Percentiles rank a stretch among this genome's conserved stretches.
Evolutionary conservation across 1,140 invertebrate genomes (phyloP).

Genomic region (Geopemphigus sp.): DNA sequence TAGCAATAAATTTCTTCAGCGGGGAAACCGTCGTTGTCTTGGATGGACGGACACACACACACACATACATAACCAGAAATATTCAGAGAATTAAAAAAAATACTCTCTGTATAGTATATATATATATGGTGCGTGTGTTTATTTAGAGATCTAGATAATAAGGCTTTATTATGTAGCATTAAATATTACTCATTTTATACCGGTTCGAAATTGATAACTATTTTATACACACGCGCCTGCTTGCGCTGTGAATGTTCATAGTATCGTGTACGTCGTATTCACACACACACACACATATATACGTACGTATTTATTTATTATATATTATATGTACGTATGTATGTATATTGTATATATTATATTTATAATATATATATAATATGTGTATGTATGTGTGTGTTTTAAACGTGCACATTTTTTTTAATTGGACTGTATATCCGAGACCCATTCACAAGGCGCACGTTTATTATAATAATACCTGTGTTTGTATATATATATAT

Average conservation of each 20-base stretch:
- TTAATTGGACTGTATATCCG: conserved; percentile 42
- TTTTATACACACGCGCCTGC: conserved; percentile 40
- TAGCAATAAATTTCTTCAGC: conserved; percentile 48
- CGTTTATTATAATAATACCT: conserved; percentile 48
- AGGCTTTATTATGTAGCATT: conserved; percentile 43
- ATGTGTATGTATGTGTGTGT: too few relatives aligned
- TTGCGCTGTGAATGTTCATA: too few relatives aligned
- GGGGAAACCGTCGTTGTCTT: conserved; percentile 36
- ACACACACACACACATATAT: too few relatives aligned
- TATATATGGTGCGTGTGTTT: neutral
- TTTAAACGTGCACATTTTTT: conserved; percentile 25
- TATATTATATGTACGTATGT: neutral
- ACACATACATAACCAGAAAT: neutral
- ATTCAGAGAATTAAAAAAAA: conserved; percentile 46
- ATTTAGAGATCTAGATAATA: conserved; percentile 48
- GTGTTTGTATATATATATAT: neutral
- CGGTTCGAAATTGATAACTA: conserved; percentile 46
- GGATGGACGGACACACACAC: neutral
- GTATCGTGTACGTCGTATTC: too few relatives aligned
- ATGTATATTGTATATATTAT: neutral
- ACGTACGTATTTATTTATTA: neutral
- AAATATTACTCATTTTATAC: conserved; percentile 47
- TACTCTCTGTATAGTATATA: conserved; percentile 1
- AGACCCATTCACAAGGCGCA: conserved; percentile 46
- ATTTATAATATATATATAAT: conserved; percentile 9